Conservation (phyloP, 37 sponge, comb jelly and placozoan species). For the Haliclona indistincta region DNA sequence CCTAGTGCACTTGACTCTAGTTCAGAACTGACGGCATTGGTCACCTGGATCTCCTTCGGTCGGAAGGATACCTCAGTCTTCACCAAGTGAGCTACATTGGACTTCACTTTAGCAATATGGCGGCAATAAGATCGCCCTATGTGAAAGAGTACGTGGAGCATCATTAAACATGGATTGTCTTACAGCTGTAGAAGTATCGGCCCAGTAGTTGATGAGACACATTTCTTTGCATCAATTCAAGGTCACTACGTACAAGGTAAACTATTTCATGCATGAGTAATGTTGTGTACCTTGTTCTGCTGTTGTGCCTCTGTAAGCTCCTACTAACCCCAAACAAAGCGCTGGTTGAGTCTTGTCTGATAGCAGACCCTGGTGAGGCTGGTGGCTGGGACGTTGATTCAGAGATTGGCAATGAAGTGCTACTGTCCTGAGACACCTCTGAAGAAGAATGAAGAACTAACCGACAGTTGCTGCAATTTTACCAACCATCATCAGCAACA, state of each 20-base stretch:
- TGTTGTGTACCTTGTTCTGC: background rate
- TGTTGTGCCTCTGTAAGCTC: background rate
- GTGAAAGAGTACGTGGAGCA: background rate
- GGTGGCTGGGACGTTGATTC: too few relatives aligned
- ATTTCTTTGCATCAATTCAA: conserved; percentile 59
- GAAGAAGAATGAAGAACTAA: too few relatives aligned
- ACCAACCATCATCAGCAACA: too few relatives aligned
- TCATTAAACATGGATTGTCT: conserved; percentile 11
- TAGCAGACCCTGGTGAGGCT: too few relatives aligned
- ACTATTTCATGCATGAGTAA: background rate
- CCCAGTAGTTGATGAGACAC: conserved; percentile 68
- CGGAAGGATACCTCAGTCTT: conserved; percentile 1
- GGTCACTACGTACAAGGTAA: conserved; percentile 15
- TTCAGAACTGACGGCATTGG: too few relatives aligned
- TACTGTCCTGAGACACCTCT: too few relatives aligned
- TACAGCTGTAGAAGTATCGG: conserved; percentile 82
- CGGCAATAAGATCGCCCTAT: conserved; percentile 90
- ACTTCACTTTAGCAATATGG: conserved; percentile 70
- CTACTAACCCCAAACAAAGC: too few relatives aligned
- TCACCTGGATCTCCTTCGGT: background rate
- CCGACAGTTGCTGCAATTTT: too few relatives aligned
- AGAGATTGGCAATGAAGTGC: too few relatives aligned
- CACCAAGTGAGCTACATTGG: conserved; percentile 70
- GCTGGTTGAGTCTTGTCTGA: too few relatives aligned
- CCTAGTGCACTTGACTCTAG: background rate